Base-by-base conservation (phyloP, 1,140 invertebrate genomes). In the Drosophila dunni region DNA sequence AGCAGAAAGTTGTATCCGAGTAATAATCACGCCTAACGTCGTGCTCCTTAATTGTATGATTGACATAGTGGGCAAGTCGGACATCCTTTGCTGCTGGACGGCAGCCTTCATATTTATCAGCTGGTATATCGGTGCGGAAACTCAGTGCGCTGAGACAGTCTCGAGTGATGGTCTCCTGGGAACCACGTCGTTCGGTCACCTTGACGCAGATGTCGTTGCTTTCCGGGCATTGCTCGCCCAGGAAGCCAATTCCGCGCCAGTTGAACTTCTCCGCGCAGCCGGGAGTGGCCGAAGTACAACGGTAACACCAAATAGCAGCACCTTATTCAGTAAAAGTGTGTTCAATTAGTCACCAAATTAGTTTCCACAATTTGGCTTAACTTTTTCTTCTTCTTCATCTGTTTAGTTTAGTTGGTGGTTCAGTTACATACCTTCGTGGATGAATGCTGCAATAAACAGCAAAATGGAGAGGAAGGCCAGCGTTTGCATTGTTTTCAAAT, bases 81-180 rank as follows among this genome's bases (percentile, higher is more conserved):
- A 96, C 93, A 93, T 98, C 96, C 81, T 94, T 94, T 1, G 97
- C 95, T 48, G 97, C 96, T 38, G 95, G 94, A 70, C 97, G 94
- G 90, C 97, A 98, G 0, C 97, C 97, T 93, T 98, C 97, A 93
- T 97, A 98, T 69, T 95, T 96, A 93, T 98, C 97, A 2, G 97
- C 97, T n/a, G 97, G 97, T 78, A 98, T 96, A 86, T 98, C 97
- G 24, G 95, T 96, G 61, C 97, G 93, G 51, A 94, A 95, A 85
- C 94, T 94, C 11, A 98, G 92, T 9, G 95, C 94, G 81, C 97
- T 98, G 2, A 98, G 89, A 92, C 97, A 98, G 81, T 97, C 96
- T 81, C 97, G 94, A 0, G 96, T 98, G 20, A 98, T 96, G 0
- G 97, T 93, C 85, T 95, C 94, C 83, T 96, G 94, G 50, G 95